phyloP scores from a whole-genome alignment of 2,797 vertebrate species.

The Lepilemur ruficaudatus region DNA sequence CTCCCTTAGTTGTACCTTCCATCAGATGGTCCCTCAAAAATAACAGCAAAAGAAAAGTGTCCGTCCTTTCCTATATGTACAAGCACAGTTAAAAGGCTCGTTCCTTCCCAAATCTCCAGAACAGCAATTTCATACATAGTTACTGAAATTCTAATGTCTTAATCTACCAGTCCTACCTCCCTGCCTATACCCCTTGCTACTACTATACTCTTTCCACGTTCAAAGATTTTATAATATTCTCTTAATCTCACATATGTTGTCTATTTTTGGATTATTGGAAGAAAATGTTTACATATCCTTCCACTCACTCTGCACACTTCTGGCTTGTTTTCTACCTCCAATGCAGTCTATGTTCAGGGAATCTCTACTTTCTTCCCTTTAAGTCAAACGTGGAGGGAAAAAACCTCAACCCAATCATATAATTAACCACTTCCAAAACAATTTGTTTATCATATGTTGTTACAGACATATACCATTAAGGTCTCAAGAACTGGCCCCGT shows the following conservation, averaged over 20 bases:
- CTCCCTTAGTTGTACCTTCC: neutral
- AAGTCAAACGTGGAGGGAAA: neutral
- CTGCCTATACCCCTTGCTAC: neutral
- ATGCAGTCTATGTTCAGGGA: neutral
- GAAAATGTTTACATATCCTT: neutral
- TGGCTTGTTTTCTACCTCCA: neutral
- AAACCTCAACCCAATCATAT: neutral
- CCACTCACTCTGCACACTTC: neutral
- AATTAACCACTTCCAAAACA: neutral
- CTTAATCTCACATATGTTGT: neutral
- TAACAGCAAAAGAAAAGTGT: neutral
- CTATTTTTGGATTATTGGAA: neutral
- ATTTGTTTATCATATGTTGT: neutral
- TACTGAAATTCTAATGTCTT: neutral
- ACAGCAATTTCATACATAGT: neutral
- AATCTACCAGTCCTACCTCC: neutral
- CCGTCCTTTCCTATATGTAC: neutral
- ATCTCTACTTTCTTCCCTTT: neutral
- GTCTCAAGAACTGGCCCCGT: neutral
- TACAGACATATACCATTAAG: neutral
- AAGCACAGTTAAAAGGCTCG: neutral
- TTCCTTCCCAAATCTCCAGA: neutral
- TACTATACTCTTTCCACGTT: neutral
- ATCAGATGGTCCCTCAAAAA: conserved; percentile 19
- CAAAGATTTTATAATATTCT: neutral